Percentiles rank a stretch among this genome's conserved stretches.
phyloP scores from a whole-genome alignment of 1,140 invertebrate genomes.

The Pseudachorutes palmiensis region DNA sequence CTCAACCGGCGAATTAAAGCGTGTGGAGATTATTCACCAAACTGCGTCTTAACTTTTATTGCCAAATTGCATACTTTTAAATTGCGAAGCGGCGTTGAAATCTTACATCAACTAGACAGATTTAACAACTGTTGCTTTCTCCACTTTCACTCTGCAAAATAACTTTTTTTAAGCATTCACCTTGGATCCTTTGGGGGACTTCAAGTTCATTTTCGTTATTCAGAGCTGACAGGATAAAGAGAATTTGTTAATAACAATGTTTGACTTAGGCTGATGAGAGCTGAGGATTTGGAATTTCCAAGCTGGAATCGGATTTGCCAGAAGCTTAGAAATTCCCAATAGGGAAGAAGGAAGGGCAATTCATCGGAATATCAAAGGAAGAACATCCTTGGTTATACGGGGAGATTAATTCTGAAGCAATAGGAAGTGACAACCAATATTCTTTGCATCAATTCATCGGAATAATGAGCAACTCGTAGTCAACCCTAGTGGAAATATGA shows the following conservation, averaged over 20 bases:
- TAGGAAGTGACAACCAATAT: slow-evolving; percentile 8
- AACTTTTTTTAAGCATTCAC: too few relatives aligned
- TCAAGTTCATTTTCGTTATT: neutral
- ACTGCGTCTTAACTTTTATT: too few relatives aligned
- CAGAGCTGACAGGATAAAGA: neutral
- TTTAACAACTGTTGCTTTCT: too few relatives aligned
- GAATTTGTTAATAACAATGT: slow-evolving; percentile 8
- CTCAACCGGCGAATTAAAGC: too few relatives aligned
- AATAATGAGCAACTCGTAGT: neutral
- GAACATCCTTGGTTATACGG: neutral
- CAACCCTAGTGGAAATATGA: too few relatives aligned
- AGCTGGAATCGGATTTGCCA: too few relatives aligned
- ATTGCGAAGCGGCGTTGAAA: too few relatives aligned
- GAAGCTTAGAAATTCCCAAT: neutral
- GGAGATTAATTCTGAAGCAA: slow-evolving; percentile 7
- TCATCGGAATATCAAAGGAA: neutral
- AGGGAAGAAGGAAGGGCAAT: neutral
- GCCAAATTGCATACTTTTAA: too few relatives aligned
- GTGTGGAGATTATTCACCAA: too few relatives aligned
- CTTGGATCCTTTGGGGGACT: too few relatives aligned
- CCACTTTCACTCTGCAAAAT: too few relatives aligned
- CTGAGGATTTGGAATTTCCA: neutral
- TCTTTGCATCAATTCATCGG: neutral
- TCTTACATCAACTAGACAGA: too few relatives aligned
- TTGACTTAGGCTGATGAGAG: neutral